These are phyloP conservation scores for Anabas testudineus DNA, from an alignment of 2,797 vertebrate genomes.

Conservation along the genomic window DNA sequence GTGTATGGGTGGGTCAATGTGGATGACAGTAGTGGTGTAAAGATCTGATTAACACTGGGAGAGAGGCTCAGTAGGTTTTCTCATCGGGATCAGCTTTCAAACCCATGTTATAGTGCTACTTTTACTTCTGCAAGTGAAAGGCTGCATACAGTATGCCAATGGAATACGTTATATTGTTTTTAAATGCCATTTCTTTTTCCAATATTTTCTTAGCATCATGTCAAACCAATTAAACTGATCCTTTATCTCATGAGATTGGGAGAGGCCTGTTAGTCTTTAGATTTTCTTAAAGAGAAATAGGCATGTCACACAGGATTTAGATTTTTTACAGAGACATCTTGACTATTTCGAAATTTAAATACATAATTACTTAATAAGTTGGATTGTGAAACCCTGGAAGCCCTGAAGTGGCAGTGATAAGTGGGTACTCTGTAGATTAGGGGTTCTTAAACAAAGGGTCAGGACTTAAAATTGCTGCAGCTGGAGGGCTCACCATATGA, in stretches of 20 bases:
- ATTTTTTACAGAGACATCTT: slow-evolving; percentile 15
- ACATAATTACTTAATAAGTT: slow-evolving; percentile 23
- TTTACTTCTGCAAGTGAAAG: slow-evolving; percentile 34
- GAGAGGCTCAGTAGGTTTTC: slow-evolving; percentile 65
- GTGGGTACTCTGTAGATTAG: slow-evolving; percentile 48
- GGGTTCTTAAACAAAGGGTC: slow-evolving; percentile 51
- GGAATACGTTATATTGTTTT: not conserved
- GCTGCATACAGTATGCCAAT: no score
- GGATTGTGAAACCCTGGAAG: slow-evolving; percentile 22
- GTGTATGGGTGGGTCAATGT: slow-evolving; percentile 30
- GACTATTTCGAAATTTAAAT: slow-evolving; percentile 28
- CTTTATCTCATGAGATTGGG: not conserved
- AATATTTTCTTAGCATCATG: slow-evolving; percentile 15
- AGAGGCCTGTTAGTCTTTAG: not conserved
- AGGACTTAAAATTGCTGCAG: slow-evolving; percentile 34
- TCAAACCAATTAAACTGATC: slow-evolving; percentile 13
- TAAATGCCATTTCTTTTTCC: slow-evolving; percentile 7
- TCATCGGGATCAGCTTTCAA: slow-evolving; percentile 77
- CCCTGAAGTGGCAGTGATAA: slow-evolving; percentile 29
- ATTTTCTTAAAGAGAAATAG: not conserved
- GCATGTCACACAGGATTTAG: not conserved
- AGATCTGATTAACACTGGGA: slow-evolving; percentile 73
- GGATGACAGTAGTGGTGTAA: slow-evolving; percentile 35
- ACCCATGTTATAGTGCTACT: slow-evolving; percentile 38
- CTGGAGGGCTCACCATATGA: slow-evolving; percentile 26